Conservation (phyloP, 2,113 vertebrate genomes). For the Oncorhynchus gorbuscha region DNA sequence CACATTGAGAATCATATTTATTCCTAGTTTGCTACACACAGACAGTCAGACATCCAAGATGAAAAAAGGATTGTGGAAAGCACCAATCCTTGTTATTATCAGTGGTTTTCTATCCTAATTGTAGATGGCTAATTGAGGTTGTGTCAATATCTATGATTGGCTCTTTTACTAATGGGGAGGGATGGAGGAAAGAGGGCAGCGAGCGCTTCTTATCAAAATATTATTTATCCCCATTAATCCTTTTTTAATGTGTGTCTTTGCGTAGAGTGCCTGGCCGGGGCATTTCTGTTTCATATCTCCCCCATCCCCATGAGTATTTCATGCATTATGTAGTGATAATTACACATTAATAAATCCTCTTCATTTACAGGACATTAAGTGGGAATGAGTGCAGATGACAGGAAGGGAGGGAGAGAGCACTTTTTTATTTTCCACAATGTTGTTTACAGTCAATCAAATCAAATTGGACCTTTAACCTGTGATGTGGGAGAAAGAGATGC, state of each 20-base stretch:
- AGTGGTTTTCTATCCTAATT: conserved; percentile 45
- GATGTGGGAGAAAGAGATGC: conserved; percentile 4
- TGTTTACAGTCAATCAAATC: conserved; percentile 58
- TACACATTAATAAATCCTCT: conserved; percentile 83
- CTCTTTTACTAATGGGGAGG: conserved; percentile 42
- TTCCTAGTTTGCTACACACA: conserved; percentile 2
- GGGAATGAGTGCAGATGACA: conserved; percentile 73
- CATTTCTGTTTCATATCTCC: conserved; percentile 64
- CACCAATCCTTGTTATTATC: background rate
- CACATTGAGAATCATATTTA: background rate
- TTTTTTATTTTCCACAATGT: conserved; percentile 56
- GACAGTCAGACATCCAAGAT: background rate
- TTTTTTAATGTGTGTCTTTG: conserved; percentile 79
- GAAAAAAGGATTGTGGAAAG: background rate
- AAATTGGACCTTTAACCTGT: conserved; percentile 57
- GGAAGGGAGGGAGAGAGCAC: conserved; percentile 53
- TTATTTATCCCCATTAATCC: conserved; percentile 80
- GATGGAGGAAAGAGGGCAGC: conserved; percentile 44
- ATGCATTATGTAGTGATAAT: conserved; percentile 83
- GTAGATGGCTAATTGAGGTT: conserved; percentile 64
- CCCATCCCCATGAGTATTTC: conserved; percentile 73
- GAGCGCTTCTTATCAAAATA: conserved; percentile 75
- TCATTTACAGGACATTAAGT: conserved; percentile 83
- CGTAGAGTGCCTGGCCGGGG: conserved; percentile 53
- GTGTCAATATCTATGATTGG: conserved; percentile 50